Base-by-base conservation (phyloP, 2,797 vertebrate genomes). In the Coracias cyanogaster region DNA sequence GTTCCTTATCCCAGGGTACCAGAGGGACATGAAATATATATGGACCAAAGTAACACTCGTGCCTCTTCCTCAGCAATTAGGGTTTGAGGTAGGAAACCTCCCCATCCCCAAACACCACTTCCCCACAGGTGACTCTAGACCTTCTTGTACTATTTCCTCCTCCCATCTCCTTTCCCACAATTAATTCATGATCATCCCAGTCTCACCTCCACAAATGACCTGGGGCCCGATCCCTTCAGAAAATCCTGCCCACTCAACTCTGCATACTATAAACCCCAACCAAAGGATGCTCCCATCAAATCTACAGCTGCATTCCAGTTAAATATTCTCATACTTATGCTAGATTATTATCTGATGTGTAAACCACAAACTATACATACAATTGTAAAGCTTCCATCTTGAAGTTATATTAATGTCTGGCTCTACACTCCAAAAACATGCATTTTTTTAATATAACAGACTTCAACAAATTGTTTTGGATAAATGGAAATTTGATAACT, bases 281-380 rank as follows among this genome's bases (percentile, higher is more conserved):
- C 82, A 77, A 89, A 96, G 78, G 86, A 94, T 93, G 64, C 70
- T 85, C 45, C 89, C 89, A 73, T 66, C 77, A 89, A 54, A 87
- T 54, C 84, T 93, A 74, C 80, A 87, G 61, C 74, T 87, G 82
- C 41, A 71, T 91, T 52, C 48, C 69, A 81, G 90, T 65, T 86
- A 87, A 83, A 74, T 85, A 89, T 84, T 91, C 89, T 86, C 78
- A 54, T 92, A 72, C 54, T 85, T 82, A 73, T 3, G 26, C 71
- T 57, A 82, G 81, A 89, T 94, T 92, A 55, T 65, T 86, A 87
- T 94, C 93, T 90, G 62, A 57, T 41, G 16, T 28, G 57, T 77
- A 90, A 95, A 92, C 94, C 90, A 86, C 93, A 95, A 85, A 84
- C 73, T 67, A 91, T 87, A 85, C 4, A 51, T 58, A 48, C 28